A percentile compares a stretch with the other conserved stretches of the same genome.
These are phyloP conservation scores for Pampus argenteus DNA, from an alignment of 2,797 vertebrate species.

Conservation along the genomic window DNA sequence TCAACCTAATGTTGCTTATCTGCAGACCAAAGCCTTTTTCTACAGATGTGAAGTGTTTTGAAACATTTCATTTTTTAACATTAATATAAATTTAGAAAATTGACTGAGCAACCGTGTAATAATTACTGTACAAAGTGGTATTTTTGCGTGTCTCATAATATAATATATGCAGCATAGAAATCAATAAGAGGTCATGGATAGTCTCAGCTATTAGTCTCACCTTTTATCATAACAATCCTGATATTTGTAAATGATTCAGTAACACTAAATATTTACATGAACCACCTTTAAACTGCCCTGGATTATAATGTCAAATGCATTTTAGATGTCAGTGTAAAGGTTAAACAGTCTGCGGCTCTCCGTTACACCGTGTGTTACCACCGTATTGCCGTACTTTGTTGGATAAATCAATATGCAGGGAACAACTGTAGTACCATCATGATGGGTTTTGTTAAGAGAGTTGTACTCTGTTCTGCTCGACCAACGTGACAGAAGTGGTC, in stretches of 20 bases:
- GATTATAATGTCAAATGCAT: background rate
- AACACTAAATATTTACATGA: background rate
- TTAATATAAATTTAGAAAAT: background rate
- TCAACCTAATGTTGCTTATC: too few relatives aligned
- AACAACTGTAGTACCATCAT: background rate
- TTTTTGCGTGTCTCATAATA: background rate
- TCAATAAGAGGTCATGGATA: background rate
- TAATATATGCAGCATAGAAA: too few relatives aligned
- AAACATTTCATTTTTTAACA: too few relatives aligned
- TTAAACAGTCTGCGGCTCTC: background rate
- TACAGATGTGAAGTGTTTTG: too few relatives aligned
- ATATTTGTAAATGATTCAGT: background rate
- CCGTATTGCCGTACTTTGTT: background rate
- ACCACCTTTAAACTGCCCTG: background rate
- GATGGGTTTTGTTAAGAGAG: constrained; percentile 9
- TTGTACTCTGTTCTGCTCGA: constrained; percentile 16
- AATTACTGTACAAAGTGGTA: background rate
- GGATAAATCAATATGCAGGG: background rate
- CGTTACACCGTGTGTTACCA: background rate
- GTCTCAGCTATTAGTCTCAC: background rate
- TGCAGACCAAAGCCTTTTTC: too few relatives aligned
- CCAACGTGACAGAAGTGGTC: constrained; percentile 19
- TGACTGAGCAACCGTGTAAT: background rate
- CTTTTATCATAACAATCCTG: background rate
- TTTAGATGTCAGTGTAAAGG: background rate